Conservation (phyloP, 1,140 invertebrate species). For the Lerema accius region DNA sequence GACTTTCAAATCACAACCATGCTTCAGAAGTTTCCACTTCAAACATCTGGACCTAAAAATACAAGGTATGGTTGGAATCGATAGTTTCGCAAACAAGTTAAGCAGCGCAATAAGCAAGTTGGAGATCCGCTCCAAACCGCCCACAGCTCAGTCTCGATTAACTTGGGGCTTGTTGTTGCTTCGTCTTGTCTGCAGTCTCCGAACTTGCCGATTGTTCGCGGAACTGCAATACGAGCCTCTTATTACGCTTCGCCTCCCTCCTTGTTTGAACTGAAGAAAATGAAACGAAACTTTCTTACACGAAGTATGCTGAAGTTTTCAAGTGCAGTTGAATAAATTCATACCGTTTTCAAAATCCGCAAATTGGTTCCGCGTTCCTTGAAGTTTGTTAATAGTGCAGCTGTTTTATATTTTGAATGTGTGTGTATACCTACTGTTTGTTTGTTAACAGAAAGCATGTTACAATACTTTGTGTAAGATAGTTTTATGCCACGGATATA, state of each 20-base stretch:
- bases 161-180: conserved; percentile 37
- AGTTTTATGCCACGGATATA: no score
- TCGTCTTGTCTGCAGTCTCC: conserved; percentile 31
- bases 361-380: conserved; percentile 16
- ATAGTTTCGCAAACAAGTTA: conserved; percentile 28
- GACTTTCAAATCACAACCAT: no score
- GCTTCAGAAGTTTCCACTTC: no score
- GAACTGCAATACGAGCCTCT: conserved; percentile 36
- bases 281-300: conserved; percentile 34
- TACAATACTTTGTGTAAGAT: no score
- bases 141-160: conserved; percentile 34
- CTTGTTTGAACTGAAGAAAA: conserved; percentile 35
- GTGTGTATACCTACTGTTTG: background rate
- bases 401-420: background rate
- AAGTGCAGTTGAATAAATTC: conserved; percentile 30
- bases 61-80: conserved; percentile 8
- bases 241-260: conserved; percentile 31
- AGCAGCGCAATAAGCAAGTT: conserved; percentile 31
- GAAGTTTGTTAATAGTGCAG: background rate
- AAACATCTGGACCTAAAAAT: no score
- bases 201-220: conserved; percentile 37
- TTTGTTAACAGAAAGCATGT: background rate
- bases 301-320: conserved; percentile 31
- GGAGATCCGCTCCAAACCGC: conserved; percentile 24
- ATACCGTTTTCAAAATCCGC: conserved; percentile 17